Base-by-base conservation (phyloP, 2,888 invertebrate genomes). In the Cerastis rubricosa region DNA sequence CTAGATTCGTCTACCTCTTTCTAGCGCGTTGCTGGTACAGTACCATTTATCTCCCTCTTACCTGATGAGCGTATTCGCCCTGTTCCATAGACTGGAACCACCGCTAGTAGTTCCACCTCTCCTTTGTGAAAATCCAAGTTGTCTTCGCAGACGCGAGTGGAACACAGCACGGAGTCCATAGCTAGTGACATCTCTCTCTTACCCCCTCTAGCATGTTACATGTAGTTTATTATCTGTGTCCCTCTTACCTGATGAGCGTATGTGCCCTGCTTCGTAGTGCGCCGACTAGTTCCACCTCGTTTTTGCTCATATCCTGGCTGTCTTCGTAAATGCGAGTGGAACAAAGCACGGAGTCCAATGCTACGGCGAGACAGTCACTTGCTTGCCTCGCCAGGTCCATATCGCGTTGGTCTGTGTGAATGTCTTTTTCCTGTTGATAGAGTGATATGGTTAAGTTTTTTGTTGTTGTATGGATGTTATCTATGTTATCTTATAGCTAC, bases 61-160 rank as follows among this genome's bases (percentile, higher is more conserved):
- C 95, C 94, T 94, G 89, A 95, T 93, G 6, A 95, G 82, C 35
- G 89, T 88, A 61, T 95, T 95, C 0, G 92, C 93, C 17, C 95
- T 90, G n/a, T 78, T 89, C 76, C 94, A 87, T 76, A 94, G 74
- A 5, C 80, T 76, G 17, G 81, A n/a, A n/a, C n/a, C n/a, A n/a
- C n/a, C n/a, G n/a, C 71, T 19, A 92, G 85, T 12, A 84, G 67
- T 11, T 88, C 89, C 0, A 82, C 35, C 6, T 91, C 89, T n/a
- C n/a, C 0, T 3, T n/a, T 40, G 3, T 14, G 3, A 40, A 43
- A 14, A 8, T 43, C n/a, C 7, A 0, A 14, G n/a, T 0, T 40
- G 7, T 14, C 12, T 63, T 63, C 2, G 40, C 1, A 40, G 6
- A 63, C 6, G 8, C 12, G 22, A 40, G 22, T 40, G 9, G 40